Percentiles rank a stretch among this genome's conserved stretches.
Conservation (phyloP, 1,140 invertebrate genomes). For the Solen grandis region DNA sequence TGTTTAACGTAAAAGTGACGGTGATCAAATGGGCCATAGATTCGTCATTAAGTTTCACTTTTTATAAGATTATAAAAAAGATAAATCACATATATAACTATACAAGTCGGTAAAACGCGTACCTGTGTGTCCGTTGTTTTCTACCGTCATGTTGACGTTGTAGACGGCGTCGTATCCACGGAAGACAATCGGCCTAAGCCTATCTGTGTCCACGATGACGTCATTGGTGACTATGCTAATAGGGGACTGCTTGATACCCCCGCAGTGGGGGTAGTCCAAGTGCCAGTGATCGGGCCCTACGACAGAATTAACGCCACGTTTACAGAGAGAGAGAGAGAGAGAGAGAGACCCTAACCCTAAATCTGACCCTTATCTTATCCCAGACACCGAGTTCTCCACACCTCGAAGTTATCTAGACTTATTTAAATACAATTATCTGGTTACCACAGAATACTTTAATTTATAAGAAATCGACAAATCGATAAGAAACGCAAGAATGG, state of each 20-base stretch:
- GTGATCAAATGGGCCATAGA: too few species aligned
- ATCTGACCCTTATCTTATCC: background rate
- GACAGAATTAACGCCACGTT: background rate
- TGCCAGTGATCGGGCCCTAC: constrained; percentile 70
- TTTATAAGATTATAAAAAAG: too few species aligned
- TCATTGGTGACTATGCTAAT: constrained; percentile 62
- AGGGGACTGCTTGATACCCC: constrained; percentile 67
- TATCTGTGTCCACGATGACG: constrained; percentile 58
- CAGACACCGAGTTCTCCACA: background rate
- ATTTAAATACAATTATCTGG: background rate
- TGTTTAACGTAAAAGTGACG: too few species aligned
- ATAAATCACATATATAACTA: too few species aligned
- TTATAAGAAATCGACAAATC: too few species aligned
- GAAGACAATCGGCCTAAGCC: constrained; percentile 60
- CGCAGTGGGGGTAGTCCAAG: constrained; percentile 62
- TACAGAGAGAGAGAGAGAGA: background rate
- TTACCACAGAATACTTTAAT: background rate
- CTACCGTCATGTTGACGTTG: constrained; percentile 59
- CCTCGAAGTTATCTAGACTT: background rate
- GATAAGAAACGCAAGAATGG: too few species aligned
- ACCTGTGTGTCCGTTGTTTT: constrained; percentile 71
- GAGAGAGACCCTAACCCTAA: background rate
- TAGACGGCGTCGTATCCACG: constrained; percentile 52
- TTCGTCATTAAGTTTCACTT: too few species aligned
- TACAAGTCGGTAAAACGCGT: too few species aligned